Base-by-base conservation (phyloP, 2,888 invertebrate species). In the Hirudinaria manillensis region DNA sequence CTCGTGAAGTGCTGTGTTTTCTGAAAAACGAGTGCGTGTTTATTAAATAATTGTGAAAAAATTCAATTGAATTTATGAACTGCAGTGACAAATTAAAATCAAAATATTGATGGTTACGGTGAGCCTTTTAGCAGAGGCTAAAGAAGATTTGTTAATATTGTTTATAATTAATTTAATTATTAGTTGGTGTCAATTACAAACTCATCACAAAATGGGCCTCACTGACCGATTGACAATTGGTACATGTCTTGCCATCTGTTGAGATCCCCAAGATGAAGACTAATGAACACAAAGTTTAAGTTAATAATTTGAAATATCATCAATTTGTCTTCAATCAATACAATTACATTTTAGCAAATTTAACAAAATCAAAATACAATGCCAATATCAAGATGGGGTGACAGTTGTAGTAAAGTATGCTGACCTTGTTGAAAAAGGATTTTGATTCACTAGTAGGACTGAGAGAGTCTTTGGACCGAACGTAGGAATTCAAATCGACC, bases 401-500 rank as follows among this genome's bases (percentile, higher is more conserved):
- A n/a, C n/a, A n/a, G n/a, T n/a, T n/a, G n/a, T n/a, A n/a, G n/a
- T n/a, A n/a, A n/a, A n/a, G n/a, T n/a, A 61, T n/a, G 61, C n/a
- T 19, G 10, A 61, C 24, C 24, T 27, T 29, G 24, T 19, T 61
- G 24, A 27, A 29, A 10, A 61, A 27, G 6, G 24, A 61, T 61
- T 27, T 27, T 29, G 61, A 61, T 29, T 61, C 10, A n/a, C 19
- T 29, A 1, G 61, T 61, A 21, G 61, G 61, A 61, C 61, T 61
- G 61, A 29, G 24, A 27, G 61, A 61, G 24, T 61, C 61, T 10
- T 29, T 24, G 24, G 61, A 61, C 10, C 61, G 24, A 29, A 61
- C 29, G 21, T 61, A 61, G n/a, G 61, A 61, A 24, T 61, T 61
- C 29, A 61, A 61, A n/a, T 77, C 70, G 34, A 83, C 81, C 65